These are phyloP conservation scores for Malaclemys terrapin DNA, from an alignment of 2,113 vertebrate genomes.

Conservation along the genomic window DNA sequence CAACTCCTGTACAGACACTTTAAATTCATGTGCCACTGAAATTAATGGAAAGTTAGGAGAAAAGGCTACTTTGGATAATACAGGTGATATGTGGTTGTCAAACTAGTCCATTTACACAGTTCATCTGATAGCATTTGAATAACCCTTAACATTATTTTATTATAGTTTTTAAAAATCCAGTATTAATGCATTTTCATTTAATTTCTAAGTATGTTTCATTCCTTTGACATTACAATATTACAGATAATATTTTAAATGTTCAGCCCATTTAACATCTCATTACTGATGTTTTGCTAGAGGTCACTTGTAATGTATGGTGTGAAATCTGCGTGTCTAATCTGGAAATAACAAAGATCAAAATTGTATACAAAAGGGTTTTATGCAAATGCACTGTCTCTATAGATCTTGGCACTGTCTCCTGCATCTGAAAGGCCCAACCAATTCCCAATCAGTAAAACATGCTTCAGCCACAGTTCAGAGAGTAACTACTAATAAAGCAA, in stretches of 20 bases:
- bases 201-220: background rate
- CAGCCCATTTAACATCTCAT: background rate
- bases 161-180: background rate
- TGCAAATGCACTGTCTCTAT: background rate
- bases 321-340: background rate
- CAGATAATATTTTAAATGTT: background rate
- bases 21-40: background rate
- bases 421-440: background rate
- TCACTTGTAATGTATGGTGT: background rate
- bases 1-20: background rate
- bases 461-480: background rate
- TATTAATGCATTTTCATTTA: background rate
- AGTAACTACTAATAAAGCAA: slow-evolving; percentile 9
- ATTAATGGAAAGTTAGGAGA: background rate
- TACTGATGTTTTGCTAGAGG: background rate
- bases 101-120: background rate
- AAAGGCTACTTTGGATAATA: background rate
- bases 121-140: background rate
- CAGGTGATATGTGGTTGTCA: fast-evolving
- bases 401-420: background rate
- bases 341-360: slow-evolving; percentile 21
- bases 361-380: background rate
- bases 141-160: background rate
- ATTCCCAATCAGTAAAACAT: background rate
- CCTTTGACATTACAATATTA: background rate